Conservation (phyloP, 2,113 vertebrate genomes). For the Lepisosteus osseus region DNA sequence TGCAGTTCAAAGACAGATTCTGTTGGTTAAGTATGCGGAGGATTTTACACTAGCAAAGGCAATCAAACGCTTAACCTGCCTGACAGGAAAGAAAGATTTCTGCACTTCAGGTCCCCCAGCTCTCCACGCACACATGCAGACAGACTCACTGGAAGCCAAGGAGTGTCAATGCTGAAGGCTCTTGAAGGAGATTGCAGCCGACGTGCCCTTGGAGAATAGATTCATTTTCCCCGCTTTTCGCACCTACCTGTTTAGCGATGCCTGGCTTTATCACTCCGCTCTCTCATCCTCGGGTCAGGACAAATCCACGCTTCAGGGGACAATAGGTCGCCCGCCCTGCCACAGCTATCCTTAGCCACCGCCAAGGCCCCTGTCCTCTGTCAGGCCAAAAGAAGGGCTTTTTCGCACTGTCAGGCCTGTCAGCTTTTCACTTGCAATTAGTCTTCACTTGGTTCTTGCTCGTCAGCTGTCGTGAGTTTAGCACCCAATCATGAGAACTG, state of each 20-base stretch:
- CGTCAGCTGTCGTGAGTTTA: conserved; percentile 71
- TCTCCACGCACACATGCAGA: conserved; percentile 5
- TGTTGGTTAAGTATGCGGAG: too few species aligned
- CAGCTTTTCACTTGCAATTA: conserved; percentile 76
- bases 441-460: conserved; percentile 56
- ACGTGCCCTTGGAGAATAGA: conserved; percentile 55
- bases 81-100: conserved; percentile 41
- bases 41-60: conserved; percentile 23
- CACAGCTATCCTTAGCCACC: conserved; percentile 28
- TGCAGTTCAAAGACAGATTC: too few species aligned
- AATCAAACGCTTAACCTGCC: conserved; percentile 55
- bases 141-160: conserved; percentile 30
- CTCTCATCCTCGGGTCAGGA: neutral
- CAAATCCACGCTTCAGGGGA: neutral
- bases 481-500: conserved; percentile 64
- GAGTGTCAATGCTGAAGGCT: conserved; percentile 33
- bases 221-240: conserved; percentile 52
- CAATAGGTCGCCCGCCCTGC: conserved; percentile 9
- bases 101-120: conserved; percentile 30
- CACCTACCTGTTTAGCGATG: conserved; percentile 60
- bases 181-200: conserved; percentile 50
- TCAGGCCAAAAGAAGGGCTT: neutral
- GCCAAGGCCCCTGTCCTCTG: conserved; percentile 17
- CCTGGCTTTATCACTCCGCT: conserved; percentile 37
- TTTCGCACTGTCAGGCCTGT: conserved; percentile 56